A percentile compares a stretch with the other conserved stretches of the same genome.
These are phyloP conservation scores for Polyommatus iphigenia DNA, from an alignment of 2,888 invertebrate genomes.

Conservation along the genomic window DNA sequence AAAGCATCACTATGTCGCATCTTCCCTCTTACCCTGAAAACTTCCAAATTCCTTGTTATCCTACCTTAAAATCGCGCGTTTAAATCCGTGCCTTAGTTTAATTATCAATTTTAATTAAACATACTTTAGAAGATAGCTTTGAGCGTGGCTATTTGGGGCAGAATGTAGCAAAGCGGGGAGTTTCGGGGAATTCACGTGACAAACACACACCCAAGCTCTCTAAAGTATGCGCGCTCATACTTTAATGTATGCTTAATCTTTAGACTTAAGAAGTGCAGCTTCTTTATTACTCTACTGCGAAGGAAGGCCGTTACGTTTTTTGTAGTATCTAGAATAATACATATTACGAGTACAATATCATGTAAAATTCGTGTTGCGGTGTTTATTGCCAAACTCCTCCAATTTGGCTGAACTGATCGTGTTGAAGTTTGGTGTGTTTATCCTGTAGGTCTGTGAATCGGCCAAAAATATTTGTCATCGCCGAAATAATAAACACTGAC, in stretches of 20 bases:
- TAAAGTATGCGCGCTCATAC: neutral
- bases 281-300: neutral
- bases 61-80: neutral
- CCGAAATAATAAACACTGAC: no score
- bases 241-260: neutral
- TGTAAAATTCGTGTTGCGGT: no score
- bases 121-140: constrained; percentile 30
- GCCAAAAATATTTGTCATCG: no score
- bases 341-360: no score
- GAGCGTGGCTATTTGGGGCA: constrained; percentile 28
- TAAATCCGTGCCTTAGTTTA: neutral
- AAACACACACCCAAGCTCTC: neutral
- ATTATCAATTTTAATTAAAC: constrained; percentile 32
- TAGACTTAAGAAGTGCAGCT: neutral
- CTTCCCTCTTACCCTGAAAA: neutral
- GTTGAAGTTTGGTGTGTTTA: no score
- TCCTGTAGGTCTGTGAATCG: no score
- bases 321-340: no score
- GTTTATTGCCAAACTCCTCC: no score
- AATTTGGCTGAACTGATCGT: no score
- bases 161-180: constrained; percentile 30
- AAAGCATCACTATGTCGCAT: neutral
- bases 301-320: no score
- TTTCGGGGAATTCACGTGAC: neutral
- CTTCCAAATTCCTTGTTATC: neutral